phyloP scores from a whole-genome alignment of 1,140 invertebrate genomes.

The Solenopsis fugax region DNA sequence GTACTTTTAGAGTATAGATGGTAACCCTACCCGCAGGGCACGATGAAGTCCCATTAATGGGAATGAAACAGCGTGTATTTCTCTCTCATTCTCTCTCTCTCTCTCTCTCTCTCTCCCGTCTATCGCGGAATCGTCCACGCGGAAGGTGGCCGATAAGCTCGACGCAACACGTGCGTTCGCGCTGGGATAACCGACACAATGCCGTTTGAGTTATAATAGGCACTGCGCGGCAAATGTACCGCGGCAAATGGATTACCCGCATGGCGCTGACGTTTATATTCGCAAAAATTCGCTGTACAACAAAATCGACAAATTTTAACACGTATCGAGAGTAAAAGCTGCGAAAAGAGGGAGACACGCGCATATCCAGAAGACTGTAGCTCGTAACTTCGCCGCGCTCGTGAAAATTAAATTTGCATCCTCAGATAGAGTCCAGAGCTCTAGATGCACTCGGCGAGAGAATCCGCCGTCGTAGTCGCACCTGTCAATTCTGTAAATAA shows the following conservation, averaged over 20 bases:
- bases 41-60: constrained; percentile 31
- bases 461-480: neutral
- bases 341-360: neutral
- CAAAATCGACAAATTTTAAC: neutral
- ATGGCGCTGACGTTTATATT: constrained; percentile 17
- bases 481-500: constrained; percentile 32
- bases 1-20: too few relatives aligned
- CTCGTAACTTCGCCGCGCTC: neutral
- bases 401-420: constrained; percentile 35
- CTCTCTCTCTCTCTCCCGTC: neutral
- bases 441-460: neutral
- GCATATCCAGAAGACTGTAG: neutral
- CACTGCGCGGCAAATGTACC: constrained; percentile 33
- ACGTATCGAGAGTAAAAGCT: neutral
- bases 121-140: constrained; percentile 9
- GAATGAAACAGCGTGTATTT: neutral
- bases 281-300: constrained; percentile 7
- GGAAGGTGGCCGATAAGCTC: constrained; percentile 26
- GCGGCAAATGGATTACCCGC: constrained; percentile 29
- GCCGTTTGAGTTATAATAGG: constrained; percentile 42
- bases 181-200: constrained; percentile 19
- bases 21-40: neutral
- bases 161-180: constrained; percentile 38
- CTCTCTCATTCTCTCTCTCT: constrained; percentile 3
- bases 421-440: neutral